phyloP scores from a whole-genome alignment of 2,888 invertebrate species.

The Mellilla xanthometata region DNA sequence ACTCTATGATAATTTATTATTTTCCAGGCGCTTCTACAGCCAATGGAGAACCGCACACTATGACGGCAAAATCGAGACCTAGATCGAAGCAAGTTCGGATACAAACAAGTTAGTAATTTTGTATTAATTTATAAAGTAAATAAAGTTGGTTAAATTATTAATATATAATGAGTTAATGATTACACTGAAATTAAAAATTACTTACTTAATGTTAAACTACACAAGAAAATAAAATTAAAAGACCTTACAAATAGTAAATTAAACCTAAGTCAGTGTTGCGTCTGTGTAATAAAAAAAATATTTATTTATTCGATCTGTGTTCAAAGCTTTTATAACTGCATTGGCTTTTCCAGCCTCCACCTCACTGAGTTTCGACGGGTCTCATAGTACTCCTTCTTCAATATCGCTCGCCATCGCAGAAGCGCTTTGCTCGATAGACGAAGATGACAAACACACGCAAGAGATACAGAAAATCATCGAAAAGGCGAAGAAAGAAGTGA shows the following conservation, averaged over 20 bases:
- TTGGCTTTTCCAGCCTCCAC: slow-evolving; percentile 48
- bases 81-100: slow-evolving; percentile 66
- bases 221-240: too few relatives aligned
- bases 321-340: slow-evolving; percentile 1
- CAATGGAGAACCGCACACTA: slow-evolving; percentile 60
- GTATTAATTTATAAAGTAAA: too few relatives aligned
- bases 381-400: slow-evolving; percentile 68
- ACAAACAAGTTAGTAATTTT: slow-evolving; percentile 52
- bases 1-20: slow-evolving; percentile 1
- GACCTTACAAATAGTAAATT: too few relatives aligned
- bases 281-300: too few relatives aligned
- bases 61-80: slow-evolving; percentile 41
- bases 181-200: too few relatives aligned
- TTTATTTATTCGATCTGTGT: too few relatives aligned
- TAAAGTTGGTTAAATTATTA: too few relatives aligned
- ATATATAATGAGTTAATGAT: too few relatives aligned
- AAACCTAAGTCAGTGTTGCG: too few relatives aligned
- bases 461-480: slow-evolving; percentile 86
- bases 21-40: slow-evolving; percentile 39
- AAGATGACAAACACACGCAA: slow-evolving; percentile 90
- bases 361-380: slow-evolving; percentile 68
- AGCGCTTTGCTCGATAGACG: slow-evolving; percentile 90
- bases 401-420: slow-evolving; percentile 89
- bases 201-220: too few relatives aligned
- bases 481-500: slow-evolving; percentile 71